Conservation (phyloP, 1,140 invertebrate genomes). For the Lineus longissimus region DNA sequence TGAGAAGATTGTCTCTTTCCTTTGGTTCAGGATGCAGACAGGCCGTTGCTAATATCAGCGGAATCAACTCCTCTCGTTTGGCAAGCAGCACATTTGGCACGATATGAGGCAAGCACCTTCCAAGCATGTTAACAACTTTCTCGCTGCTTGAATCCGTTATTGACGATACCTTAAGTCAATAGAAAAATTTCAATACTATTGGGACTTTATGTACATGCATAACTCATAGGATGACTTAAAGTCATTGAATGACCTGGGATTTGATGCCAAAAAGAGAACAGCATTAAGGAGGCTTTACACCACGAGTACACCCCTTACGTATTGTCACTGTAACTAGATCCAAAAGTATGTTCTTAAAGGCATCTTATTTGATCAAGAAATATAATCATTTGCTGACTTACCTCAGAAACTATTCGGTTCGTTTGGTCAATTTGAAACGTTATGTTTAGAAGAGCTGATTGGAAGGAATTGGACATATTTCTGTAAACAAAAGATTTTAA, state of each 20-base stretch:
- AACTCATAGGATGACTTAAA: too few relatives aligned
- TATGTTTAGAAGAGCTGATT: constrained; percentile 53
- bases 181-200: constrained; percentile 8
- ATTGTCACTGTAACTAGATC: too few relatives aligned
- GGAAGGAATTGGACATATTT: constrained; percentile 57
- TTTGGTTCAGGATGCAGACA: constrained; percentile 61
- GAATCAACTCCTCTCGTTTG: constrained; percentile 71
- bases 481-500: constrained; percentile 24
- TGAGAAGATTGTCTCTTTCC: constrained; percentile 66
- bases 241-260: too few relatives aligned
- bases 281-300: too few relatives aligned
- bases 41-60: constrained; percentile 65
- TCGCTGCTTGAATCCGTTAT: constrained; percentile 40
- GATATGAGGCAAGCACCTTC: constrained; percentile 59
- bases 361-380: too few relatives aligned
- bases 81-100: constrained; percentile 68
- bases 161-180: constrained; percentile 36
- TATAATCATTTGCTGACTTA: too few relatives aligned
- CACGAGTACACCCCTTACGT: too few relatives aligned
- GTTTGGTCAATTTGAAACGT: constrained; percentile 47
- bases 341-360: too few relatives aligned
- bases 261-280: too few relatives aligned
- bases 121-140: constrained; percentile 49
- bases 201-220: too few relatives aligned
- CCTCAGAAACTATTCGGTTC: constrained; percentile 51